A percentile compares a stretch with the other conserved stretches of the same genome.
These are phyloP conservation scores for Gymnothorax javanicus DNA, from an alignment of 2,797 vertebrate genomes.

Conservation along the genomic window DNA sequence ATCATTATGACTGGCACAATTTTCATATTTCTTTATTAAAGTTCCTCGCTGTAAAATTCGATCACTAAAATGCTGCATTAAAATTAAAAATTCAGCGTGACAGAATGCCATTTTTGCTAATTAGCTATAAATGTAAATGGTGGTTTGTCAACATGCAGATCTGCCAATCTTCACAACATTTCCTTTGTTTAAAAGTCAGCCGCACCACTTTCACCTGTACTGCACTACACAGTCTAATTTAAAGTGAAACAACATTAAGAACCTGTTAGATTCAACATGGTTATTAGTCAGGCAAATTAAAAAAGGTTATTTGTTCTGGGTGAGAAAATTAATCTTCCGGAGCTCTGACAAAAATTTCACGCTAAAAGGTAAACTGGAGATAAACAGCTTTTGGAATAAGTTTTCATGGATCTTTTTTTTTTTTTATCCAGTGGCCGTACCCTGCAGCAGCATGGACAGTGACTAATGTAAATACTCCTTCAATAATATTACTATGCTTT, in stretches of 20 bases:
- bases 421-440: slow-evolving; percentile 23
- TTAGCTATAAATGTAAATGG: slow-evolving; percentile 55
- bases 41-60: slow-evolving; percentile 35
- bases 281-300: not conserved
- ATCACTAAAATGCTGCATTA: slow-evolving; percentile 60
- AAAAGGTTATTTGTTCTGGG: not conserved
- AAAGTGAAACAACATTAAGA: not conserved
- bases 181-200: slow-evolving; percentile 51
- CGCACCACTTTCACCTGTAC: not conserved
- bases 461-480: slow-evolving; percentile 46
- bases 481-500: slow-evolving; percentile 25
- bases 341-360: not conserved
- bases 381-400: slow-evolving; percentile 5
- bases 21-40: slow-evolving; percentile 59
- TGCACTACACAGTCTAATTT: slow-evolving; percentile 9
- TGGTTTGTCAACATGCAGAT: slow-evolving; percentile 52
- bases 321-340: not conserved
- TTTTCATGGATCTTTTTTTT: not conserved
- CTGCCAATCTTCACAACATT: slow-evolving; percentile 32
- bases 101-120: slow-evolving; percentile 64
- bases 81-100: slow-evolving; percentile 50
- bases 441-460: slow-evolving; percentile 45
- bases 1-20: slow-evolving; percentile 54
- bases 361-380: not conserved
- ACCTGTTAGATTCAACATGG: not conserved